Base-by-base conservation (phyloP, 2,113 vertebrate species). In the Solea senegalensis region DNA sequence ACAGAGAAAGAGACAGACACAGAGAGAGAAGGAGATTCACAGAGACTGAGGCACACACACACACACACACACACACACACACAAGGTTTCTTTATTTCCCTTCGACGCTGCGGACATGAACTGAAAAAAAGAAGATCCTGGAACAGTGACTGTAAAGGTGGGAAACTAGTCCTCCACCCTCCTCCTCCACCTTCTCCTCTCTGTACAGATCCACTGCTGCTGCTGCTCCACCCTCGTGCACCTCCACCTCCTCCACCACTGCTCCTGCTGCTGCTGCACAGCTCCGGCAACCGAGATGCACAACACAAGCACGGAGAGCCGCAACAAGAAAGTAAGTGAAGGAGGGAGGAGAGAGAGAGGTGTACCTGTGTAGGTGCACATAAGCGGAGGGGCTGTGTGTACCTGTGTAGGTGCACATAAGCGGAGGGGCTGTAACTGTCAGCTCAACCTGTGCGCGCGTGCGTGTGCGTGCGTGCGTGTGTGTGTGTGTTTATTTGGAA, bases 311-410 rank as follows among this genome's bases (percentile, higher is more conserved):
- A 93, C 92, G 87, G 94, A 94, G 91, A 93, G 88, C 82, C 92
- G 92, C 61, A 90, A 85, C 83, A 94, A 92, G 87, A 94, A 92
- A 94, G 94, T 94, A 94, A 94, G 94, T 91, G 81, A 82, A 69
- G 7, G 14, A 7, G 26, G 16, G 10, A 12, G 5, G 13, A 41
- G 28, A 63, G 3, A 34, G 10, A 15, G 10, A 46, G 45, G 45
- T 46, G 9, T 10, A 13, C 28, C 28, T 34, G 28, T 34, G 28
- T 9, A 11, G 41, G 41, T 7, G 41, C 44, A 44, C 46, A 10
- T 60, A 12, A 45, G 44, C 44, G 9, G n/a, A n/a, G n/a, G 74
- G n/a, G n/a, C n/a, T n/a, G n/a, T n/a, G n/a, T 48, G 9, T 10
- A 13, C 34, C 34, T 34, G 34, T 34, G 34, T 10, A 12, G 44